Evolutionary conservation across 1,140 invertebrate genomes (phyloP), one percentile per base, ranked within the genome.

Genomic region (Bombus consobrinus): DNA sequence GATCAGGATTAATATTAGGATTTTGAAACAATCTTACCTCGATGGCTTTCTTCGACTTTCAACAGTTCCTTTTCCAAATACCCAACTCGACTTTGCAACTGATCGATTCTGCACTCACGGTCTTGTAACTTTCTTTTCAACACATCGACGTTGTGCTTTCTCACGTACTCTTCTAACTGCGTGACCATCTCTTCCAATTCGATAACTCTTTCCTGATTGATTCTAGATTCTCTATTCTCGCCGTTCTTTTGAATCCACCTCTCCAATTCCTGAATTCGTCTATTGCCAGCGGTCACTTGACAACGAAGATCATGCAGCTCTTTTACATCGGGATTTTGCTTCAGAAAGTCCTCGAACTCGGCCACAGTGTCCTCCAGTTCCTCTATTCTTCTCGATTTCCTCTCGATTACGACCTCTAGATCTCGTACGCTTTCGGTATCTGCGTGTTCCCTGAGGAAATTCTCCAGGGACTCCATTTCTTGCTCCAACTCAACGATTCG

Each of bases 341-440:
- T 93, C 3, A 95, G 87, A 34, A 93, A 94, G 57, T 91, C 91
- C 73, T 94, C 92, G 64, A 94, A 94, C 41, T 94, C 93, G 0
- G 91, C 86, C 0, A 94, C 90, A 0, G 91, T 90, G 85, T 98
- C 97, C 93, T 98, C 98, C 71, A 98, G 93, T 94, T 98, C 97
- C 88, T 97, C 96, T 88, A 98, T 97, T 80, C 97, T 96, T 84
- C 95, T 96, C 59, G 95, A 94, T 93, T 96, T 96, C 83, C 94
- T 95, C 81, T 96, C 95, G 25, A 96, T 77, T 28, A 81, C 82
- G 83, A 98, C 96, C 93, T 98, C 97, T 71, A 98, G 93, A 84
- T 96, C 96, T 77, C 96, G 94, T 64, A 96, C 94, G 83, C 96
- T 95, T 41, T 96, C 95, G 68, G 96, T 96, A 81, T 96, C 96